Conservation (phyloP, 2,888 invertebrate genomes). For the Drosophila diplacantha region DNA sequence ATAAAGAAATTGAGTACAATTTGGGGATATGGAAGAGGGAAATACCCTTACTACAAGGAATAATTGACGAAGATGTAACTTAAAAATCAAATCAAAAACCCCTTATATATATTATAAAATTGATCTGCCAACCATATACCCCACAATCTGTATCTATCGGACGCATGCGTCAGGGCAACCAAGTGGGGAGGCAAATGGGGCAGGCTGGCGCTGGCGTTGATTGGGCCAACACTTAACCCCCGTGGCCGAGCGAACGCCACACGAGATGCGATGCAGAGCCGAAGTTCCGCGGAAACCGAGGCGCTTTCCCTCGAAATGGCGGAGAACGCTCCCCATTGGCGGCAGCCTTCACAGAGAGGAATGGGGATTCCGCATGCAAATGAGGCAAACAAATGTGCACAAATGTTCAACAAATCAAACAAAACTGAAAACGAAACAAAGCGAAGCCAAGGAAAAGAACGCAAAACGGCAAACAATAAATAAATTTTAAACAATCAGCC, state of each 20-base stretch:
- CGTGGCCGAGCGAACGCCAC: conserved; percentile 31
- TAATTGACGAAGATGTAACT: not conserved
- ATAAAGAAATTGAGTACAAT: not conserved
- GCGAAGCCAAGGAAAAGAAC: conserved; percentile 7
- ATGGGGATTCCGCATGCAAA: conserved; percentile 45
- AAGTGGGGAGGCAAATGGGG: conserved; percentile 59
- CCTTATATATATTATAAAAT: not conserved
- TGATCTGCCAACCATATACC: not conserved
- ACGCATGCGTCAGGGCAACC: conserved; percentile 68
- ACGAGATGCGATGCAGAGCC: conserved; percentile 20
- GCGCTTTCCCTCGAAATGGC: conserved; percentile 40
- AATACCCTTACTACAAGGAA: not conserved
- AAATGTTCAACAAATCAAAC: conserved; percentile 52
- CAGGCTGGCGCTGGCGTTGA: conserved; percentile 57
- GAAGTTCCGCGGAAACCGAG: conserved; percentile 12
- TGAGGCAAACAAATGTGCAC: conserved; percentile 61
- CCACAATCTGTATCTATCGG: conserved; percentile 5
- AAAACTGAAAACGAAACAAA: conserved; percentile 16
- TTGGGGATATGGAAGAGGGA: not conserved
- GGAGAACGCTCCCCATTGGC: conserved; percentile 59
- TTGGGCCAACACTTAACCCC: conserved; percentile 68
- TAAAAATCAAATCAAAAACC: not conserved
- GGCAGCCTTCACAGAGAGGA: conserved; percentile 12
- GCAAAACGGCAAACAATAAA: conserved; percentile 43
- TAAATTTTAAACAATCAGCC: conserved; percentile 49